Conservation (phyloP, 2,113 vertebrate species). For the Malaclemys terrapin region DNA sequence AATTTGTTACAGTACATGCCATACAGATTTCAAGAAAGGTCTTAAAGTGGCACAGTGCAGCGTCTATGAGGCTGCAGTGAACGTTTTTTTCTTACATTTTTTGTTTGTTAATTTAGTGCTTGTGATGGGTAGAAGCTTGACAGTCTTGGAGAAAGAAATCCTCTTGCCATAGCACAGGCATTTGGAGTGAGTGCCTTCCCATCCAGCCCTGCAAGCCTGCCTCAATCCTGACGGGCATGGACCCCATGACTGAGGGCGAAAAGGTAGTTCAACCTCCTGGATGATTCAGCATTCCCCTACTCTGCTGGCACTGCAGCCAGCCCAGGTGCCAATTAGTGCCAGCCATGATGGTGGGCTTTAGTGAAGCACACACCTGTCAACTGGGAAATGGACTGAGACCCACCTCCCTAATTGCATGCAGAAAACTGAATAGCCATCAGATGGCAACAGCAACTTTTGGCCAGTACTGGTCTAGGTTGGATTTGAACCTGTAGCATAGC, state of each 20-base stretch:
- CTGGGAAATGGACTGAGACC: background rate
- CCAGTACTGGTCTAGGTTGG: background rate
- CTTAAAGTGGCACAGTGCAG: background rate
- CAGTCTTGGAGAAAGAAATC: background rate
- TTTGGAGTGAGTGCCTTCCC: background rate
- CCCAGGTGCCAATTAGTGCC: background rate
- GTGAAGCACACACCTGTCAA: background rate
- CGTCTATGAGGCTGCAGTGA: background rate
- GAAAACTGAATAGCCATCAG: background rate
- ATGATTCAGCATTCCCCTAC: background rate
- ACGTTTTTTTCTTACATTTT: background rate
- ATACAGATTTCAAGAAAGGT: background rate
- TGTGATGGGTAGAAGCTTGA: accelerated
- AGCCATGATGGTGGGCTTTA: background rate
- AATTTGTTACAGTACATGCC: background rate
- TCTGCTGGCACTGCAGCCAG: background rate
- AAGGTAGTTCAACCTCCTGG: background rate
- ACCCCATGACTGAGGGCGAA: background rate
- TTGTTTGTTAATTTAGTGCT: background rate
- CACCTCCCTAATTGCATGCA: background rate
- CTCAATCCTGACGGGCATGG: background rate
- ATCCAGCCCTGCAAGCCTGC: background rate
- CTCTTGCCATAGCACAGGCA: background rate
- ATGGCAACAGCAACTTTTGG: background rate
- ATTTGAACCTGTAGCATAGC: background rate